Conservation (phyloP, 2,797 vertebrate species). For the Orientallactaga sibirica region DNA sequence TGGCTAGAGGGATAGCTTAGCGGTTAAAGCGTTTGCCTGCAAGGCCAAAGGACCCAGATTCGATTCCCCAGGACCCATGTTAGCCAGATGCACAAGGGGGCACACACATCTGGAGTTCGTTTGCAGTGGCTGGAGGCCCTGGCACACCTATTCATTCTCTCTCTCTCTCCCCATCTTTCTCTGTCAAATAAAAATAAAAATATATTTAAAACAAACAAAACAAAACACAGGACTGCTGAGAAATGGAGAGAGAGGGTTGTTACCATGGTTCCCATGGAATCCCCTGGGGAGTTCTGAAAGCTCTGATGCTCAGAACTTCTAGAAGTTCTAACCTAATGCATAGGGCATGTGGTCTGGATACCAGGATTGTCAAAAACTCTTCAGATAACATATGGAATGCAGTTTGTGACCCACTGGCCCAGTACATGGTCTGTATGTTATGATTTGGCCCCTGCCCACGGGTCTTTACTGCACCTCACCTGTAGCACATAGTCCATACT, state of each 20-base stretch:
- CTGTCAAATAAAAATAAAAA: too few species aligned
- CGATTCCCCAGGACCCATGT: too few species aligned
- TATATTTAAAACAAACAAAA: too few species aligned
- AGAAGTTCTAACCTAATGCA: not conserved
- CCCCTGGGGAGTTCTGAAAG: not conserved
- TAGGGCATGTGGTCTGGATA: not conserved
- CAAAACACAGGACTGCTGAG: not conserved
- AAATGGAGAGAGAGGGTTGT: not conserved
- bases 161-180: too few species aligned
- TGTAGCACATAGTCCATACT: conserved; percentile 93
- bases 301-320: not conserved
- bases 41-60: too few species aligned
- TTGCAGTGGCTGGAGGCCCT: too few species aligned
- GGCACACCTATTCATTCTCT: too few species aligned
- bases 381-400: not conserved
- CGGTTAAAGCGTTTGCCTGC: too few species aligned
- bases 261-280: not conserved
- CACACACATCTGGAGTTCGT: too few species aligned
- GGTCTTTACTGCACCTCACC: conserved; percentile 88
- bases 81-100: too few species aligned
- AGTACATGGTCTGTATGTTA: not conserved
- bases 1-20: too few species aligned
- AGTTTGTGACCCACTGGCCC: not conserved
- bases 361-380: not conserved
- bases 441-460: not conserved